These are phyloP conservation scores for Sebastolobus alascanus DNA, from an alignment of 2,797 vertebrate species.

Conservation along the genomic window DNA sequence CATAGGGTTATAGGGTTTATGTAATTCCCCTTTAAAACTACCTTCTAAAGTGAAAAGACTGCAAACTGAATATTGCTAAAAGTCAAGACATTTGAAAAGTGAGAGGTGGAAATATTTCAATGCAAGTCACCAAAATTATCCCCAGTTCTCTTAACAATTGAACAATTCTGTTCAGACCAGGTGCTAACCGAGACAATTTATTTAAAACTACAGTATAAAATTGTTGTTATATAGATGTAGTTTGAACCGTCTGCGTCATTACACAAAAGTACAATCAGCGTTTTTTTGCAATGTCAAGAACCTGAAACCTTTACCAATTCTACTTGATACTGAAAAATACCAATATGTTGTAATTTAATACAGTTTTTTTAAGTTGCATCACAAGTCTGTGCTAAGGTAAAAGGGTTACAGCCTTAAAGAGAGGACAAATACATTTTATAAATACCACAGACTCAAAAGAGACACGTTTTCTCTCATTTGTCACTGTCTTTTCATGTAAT, in stretches of 20 bases:
- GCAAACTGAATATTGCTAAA: background rate
- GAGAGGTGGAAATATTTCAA: background rate
- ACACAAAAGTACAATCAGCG: background rate
- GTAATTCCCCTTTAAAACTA: background rate
- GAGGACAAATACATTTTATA: background rate
- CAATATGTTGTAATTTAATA: background rate
- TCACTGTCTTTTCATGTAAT: background rate
- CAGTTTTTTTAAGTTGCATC: background rate
- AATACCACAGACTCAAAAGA: background rate
- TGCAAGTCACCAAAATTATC: background rate
- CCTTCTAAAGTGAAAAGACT: background rate
- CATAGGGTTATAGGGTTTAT: too few relatives aligned
- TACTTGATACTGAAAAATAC: background rate
- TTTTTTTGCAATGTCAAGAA: slow-evolving; percentile 3
- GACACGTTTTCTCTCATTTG: background rate
- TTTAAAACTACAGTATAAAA: background rate
- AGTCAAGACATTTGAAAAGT: background rate
- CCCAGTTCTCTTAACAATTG: background rate
- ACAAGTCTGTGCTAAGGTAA: background rate
- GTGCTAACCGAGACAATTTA: background rate
- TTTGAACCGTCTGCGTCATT: background rate
- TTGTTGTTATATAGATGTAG: background rate
- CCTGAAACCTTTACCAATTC: background rate
- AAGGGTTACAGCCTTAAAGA: background rate
- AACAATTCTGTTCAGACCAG: background rate